These are phyloP conservation scores for Tragelaphus imberbis DNA, from an alignment of 2,113 vertebrate species.

Conservation along the genomic window DNA sequence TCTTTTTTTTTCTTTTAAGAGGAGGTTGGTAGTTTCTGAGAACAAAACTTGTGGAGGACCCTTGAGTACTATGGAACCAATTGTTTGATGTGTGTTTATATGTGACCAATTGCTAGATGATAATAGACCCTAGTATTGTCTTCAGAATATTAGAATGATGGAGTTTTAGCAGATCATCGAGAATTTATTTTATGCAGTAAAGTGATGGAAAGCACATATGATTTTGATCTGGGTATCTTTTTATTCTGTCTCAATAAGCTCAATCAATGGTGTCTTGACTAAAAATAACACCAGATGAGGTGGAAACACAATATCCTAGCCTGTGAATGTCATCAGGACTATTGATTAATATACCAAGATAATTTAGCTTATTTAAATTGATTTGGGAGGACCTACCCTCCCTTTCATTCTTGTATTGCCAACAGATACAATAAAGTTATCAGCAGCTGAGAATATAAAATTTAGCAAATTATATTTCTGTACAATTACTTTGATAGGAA, in stretches of 20 bases:
- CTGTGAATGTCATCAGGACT: constrained; percentile 79
- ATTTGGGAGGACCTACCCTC: constrained; percentile 74
- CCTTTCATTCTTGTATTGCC: constrained; percentile 83
- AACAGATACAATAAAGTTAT: constrained; percentile 81
- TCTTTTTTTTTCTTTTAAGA: not conserved
- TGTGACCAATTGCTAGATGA: not conserved
- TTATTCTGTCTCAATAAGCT: constrained; percentile 76
- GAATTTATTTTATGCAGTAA: not conserved
- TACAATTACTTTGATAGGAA: not conserved
- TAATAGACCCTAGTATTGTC: not conserved
- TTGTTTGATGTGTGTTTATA: not conserved
- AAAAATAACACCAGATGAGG: constrained; percentile 41
- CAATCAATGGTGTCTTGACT: constrained; percentile 16
- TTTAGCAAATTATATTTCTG: not conserved
- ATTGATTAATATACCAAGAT: constrained; percentile 82
- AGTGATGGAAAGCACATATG: not conserved
- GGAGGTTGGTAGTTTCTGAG: constrained; percentile 44
- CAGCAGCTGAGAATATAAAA: constrained; percentile 72
- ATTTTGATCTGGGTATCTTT: not conserved
- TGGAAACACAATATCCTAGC: constrained; percentile 36
- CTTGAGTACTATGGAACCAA: not conserved
- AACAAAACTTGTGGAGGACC: not conserved
- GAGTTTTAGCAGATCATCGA: not conserved
- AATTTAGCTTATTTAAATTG: constrained; percentile 80
- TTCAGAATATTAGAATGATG: not conserved